phyloP scores from a whole-genome alignment of 2,797 vertebrate species.

The Amniataba percoides region DNA sequence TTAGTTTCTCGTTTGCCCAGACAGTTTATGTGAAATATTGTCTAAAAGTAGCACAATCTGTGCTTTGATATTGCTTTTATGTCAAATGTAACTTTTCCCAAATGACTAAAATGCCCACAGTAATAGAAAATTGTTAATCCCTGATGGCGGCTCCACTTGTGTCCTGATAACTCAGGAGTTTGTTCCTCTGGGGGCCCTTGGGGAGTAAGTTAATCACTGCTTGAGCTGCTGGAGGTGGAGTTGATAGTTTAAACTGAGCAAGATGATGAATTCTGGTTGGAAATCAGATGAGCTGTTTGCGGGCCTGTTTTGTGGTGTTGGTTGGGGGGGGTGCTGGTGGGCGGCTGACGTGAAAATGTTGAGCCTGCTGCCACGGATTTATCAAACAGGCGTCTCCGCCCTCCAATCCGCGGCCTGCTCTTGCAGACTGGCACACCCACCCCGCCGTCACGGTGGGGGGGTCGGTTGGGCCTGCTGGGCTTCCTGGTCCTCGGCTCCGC shows the following conservation, averaged over 20 bases:
- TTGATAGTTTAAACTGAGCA: neutral
- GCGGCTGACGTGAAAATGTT: conserved; percentile 44
- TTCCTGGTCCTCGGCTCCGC: conserved; percentile 87
- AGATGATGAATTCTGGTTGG: neutral
- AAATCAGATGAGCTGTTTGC: conserved; percentile 20
- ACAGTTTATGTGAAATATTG: no score
- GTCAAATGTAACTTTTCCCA: neutral
- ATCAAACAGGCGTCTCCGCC: conserved; percentile 70
- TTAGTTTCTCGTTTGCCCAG: neutral
- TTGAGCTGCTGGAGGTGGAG: neutral
- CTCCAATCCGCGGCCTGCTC: conserved; percentile 75
- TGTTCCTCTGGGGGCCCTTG: neutral
- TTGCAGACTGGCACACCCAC: conserved; percentile 80
- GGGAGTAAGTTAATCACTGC: neutral
- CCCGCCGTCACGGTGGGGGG: conserved; percentile 78
- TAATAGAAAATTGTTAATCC: no score
- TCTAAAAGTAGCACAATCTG: neutral
- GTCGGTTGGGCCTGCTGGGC: conserved; percentile 81
- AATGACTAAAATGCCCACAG: neutral
- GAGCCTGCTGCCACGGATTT: conserved; percentile 55
- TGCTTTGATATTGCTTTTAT: neutral
- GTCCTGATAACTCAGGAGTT: neutral
- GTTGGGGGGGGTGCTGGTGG: conserved; percentile 3
- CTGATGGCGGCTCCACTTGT: neutral
- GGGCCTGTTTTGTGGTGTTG: neutral